Conservation (phyloP, 2,888 invertebrate species). For the Dusona sp. region DNA sequence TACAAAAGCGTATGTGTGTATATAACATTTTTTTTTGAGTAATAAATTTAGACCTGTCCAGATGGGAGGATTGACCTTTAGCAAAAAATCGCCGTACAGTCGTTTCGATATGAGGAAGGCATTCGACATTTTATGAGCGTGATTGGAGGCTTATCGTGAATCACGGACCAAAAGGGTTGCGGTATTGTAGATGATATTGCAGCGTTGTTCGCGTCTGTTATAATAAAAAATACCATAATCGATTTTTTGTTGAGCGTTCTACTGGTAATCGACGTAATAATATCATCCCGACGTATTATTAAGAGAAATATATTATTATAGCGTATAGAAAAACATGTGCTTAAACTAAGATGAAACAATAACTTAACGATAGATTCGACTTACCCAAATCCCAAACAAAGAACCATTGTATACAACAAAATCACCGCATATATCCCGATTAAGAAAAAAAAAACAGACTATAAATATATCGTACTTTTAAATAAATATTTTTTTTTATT, state of each 20-base stretch:
- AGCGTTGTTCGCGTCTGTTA: conserved; percentile 1
- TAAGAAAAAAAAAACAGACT: conserved; percentile 37
- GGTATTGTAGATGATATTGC: neutral
- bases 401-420: conserved; percentile 25
- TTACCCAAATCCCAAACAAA: conserved; percentile 58
- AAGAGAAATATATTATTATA: conserved; percentile 32
- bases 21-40: conserved; percentile 16
- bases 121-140: conserved; percentile 50
- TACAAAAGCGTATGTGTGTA: conserved; percentile 39
- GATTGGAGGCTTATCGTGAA: conserved; percentile 38
- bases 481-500: conserved; percentile 48
- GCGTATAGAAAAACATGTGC: neutral
- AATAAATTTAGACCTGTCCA: conserved; percentile 36
- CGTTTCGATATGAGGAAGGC: conserved; percentile 28
- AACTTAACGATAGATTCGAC: conserved; percentile 47
- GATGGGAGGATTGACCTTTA: conserved; percentile 45
- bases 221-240: conserved; percentile 1
- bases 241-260: conserved; percentile 16
- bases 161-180: conserved; percentile 34
- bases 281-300: conserved; percentile 24
- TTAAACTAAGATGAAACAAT: conserved; percentile 40
- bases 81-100: conserved; percentile 9
- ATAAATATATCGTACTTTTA: conserved; percentile 48
- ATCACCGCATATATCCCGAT: conserved; percentile 47
- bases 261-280: conserved; percentile 8